phyloP scores from a whole-genome alignment of 2,113 vertebrate species.

The Dascyllus trimaculatus region DNA sequence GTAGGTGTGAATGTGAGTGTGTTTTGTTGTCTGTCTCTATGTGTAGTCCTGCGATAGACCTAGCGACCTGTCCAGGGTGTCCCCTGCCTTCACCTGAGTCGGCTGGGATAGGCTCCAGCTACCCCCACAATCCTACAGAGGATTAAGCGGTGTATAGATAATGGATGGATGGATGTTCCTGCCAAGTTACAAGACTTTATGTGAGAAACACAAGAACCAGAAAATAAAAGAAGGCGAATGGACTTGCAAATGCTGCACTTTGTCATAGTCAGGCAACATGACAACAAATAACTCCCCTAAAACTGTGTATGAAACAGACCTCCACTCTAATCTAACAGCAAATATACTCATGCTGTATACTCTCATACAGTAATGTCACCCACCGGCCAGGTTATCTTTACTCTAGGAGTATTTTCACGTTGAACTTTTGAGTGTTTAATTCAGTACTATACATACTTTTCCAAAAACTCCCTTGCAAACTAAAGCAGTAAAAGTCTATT shows the following conservation, averaged over 20 bases:
- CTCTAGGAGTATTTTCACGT: neutral
- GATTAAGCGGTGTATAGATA: too few relatives aligned
- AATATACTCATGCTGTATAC: neutral
- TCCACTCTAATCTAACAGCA: neutral
- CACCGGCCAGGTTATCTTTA: too few relatives aligned
- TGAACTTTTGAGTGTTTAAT: neutral
- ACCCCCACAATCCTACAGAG: too few relatives aligned
- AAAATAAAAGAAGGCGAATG: slow-evolving; percentile 3
- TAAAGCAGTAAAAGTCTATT: too few relatives aligned
- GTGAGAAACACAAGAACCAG: slow-evolving; percentile 18
- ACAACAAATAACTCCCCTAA: neutral
- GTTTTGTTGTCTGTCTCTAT: too few relatives aligned
- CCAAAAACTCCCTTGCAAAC: neutral
- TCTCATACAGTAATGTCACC: neutral
- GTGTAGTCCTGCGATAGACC: too few relatives aligned
- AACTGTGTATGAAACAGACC: neutral
- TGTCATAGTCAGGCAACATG: neutral
- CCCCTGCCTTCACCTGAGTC: too few relatives aligned
- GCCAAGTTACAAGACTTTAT: too few relatives aligned
- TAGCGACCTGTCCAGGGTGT: too few relatives aligned
- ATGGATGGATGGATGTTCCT: too few relatives aligned
- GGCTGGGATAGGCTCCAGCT: too few relatives aligned
- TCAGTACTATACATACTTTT: neutral
- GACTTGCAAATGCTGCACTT: slow-evolving; percentile 8
- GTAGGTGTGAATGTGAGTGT: too few relatives aligned